Base-by-base conservation (phyloP, 2,113 vertebrate genomes). In the Scartelaos histophorus region DNA sequence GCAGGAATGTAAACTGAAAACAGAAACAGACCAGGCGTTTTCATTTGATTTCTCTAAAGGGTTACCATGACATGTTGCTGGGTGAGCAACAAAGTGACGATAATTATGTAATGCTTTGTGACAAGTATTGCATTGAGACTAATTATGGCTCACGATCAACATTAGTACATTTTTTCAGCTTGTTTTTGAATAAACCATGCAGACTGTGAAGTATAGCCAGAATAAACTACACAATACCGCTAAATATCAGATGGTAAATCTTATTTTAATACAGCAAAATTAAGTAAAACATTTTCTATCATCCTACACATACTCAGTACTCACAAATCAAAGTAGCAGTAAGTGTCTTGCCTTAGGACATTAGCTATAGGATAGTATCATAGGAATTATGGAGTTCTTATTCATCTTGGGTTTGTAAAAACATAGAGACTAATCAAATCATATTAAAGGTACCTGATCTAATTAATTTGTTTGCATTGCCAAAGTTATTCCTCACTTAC, bases 11-110 rank as follows among this genome's bases (percentile, higher is more conserved):
- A 58, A 51, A 71, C 47, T 45, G 57, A 12, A 57, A 57, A 38
- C 34, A 17, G 29, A 53, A 71, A 73, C 54, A 67, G 67, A 71
- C 47, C 57, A 5, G 54, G 53, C 9, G 35, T 66, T 58, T 19
- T 56, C 22, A 61, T 73, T 71, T 78, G 22, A 54, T 75, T 73
- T 69, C 15, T 43, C 34, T 34, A 60, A 51, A 72, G 53, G 47
- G 80, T 85, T 84, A 57, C 73, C 61, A 78, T 75, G 80, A 76
- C 71, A 47, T 24, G 68, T 43, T 35, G 53, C 16, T 53, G 17
- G 71, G 38, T 66, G 60, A 58, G 58, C 21, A 57, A 66, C 13
- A 70, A 58, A 66, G 67, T 21, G 62, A 58, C 38, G 29, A 19
- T 69, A 56, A 71, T 82, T 82, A 77, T 45, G 58, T 71, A 74